Evolutionary conservation across 2,113 vertebrate species (phyloP).

Genomic region (Misgurnus mizolepis): DNA sequence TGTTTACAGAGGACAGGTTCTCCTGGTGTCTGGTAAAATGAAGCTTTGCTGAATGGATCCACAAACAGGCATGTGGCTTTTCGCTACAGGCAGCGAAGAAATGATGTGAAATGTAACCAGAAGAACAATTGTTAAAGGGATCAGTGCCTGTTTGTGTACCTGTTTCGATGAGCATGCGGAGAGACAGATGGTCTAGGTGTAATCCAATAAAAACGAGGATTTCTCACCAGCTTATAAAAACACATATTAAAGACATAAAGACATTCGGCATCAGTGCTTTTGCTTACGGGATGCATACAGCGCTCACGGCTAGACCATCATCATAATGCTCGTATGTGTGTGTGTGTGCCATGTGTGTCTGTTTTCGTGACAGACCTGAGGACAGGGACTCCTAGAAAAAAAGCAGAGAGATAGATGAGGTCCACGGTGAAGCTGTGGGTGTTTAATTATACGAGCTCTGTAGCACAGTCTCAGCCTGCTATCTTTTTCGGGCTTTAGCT

Average conservation of each 20-base stretch:
- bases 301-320: constrained; percentile 60
- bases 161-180: constrained; percentile 68
- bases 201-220: constrained; percentile 75
- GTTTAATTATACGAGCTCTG: constrained; percentile 78
- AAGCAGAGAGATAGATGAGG: constrained; percentile 74
- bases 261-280: constrained; percentile 56
- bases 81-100: constrained; percentile 43
- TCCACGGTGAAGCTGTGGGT: constrained; percentile 73
- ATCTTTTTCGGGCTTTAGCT: constrained; percentile 76
- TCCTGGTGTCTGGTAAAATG: constrained; percentile 10
- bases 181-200: constrained; percentile 75
- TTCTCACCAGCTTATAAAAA: constrained; percentile 74
- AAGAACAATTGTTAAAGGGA: constrained; percentile 65
- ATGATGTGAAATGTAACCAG: constrained; percentile 56
- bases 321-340: constrained; percentile 52
- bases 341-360: constrained; percentile 15
- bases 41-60: constrained; percentile 28
- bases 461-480: constrained; percentile 72
- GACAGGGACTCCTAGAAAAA: constrained; percentile 57
- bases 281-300: constrained; percentile 63
- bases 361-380: constrained; percentile 53
- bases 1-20: not conserved
- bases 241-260: constrained; percentile 66
- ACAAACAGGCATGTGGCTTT: constrained; percentile 36
- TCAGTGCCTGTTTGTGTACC: constrained; percentile 51